phyloP scores from a whole-genome alignment of 2,113 vertebrate genomes.

The Pitta sordida region DNA sequence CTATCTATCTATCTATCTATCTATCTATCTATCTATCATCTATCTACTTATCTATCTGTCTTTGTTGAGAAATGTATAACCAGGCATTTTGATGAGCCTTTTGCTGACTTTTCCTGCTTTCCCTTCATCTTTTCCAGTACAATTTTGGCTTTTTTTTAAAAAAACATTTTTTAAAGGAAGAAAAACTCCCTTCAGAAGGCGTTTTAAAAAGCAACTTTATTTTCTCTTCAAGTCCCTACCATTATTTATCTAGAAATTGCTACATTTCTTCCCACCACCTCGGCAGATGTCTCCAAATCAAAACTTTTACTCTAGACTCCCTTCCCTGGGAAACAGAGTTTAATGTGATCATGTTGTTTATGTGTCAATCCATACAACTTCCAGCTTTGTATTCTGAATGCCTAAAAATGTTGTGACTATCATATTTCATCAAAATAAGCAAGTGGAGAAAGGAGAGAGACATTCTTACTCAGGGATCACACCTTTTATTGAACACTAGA shows the following conservation, averaged over 20 bases:
- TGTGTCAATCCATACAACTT: not conserved
- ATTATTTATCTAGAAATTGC: not conserved
- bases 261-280: not conserved
- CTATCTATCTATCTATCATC: not conserved
- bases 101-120: not conserved
- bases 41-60: not conserved
- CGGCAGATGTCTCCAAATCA: conserved; percentile 14
- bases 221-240: not conserved
- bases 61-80: not conserved
- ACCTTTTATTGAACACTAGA: conserved; percentile 61
- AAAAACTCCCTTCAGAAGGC: not conserved
- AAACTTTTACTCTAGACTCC: not conserved
- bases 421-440: conserved; percentile 65
- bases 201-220: not conserved
- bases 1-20: not conserved
- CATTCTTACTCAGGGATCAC: conserved; percentile 37
- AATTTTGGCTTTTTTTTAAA: not conserved
- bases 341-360: conserved; percentile 33
- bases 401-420: conserved; percentile 46
- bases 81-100: not conserved
- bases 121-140: not conserved
- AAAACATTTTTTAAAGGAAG: not conserved
- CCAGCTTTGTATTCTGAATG: conserved; percentile 43
- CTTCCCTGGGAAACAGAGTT: not conserved
- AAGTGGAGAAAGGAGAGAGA: conserved; percentile 52